Evolutionary conservation across 92 coral and sea anemone species (phyloP).

Genomic region (Phenganax subtilis): DNA sequence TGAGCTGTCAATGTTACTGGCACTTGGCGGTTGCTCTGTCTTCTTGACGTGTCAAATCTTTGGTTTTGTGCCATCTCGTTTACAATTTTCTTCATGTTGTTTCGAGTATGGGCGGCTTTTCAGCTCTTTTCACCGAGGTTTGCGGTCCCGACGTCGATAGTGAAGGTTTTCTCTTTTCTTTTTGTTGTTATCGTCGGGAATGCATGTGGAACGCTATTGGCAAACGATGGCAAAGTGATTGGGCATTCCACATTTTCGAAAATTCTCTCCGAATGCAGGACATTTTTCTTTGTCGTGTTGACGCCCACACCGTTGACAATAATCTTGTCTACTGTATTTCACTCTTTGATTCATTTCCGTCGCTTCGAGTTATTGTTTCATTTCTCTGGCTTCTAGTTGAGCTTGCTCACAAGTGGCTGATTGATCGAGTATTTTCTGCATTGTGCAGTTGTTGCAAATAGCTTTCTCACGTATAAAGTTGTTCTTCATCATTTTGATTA

Average conservation of each 20-base stretch:
- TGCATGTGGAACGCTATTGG: too few species aligned
- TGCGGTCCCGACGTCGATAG: too few species aligned
- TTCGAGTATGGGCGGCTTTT: not conserved
- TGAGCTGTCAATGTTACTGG: too few species aligned
- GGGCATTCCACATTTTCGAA: too few species aligned
- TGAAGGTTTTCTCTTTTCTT: too few species aligned
- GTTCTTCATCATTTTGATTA: slow-evolving; percentile 39
- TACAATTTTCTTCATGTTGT: not conserved
- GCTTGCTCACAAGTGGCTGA: slow-evolving; percentile 38
- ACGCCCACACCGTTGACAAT: not conserved
- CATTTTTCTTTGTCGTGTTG: not conserved
- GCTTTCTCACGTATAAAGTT: slow-evolving; percentile 28
- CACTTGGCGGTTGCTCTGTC: too few species aligned
- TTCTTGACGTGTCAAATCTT: not conserved
- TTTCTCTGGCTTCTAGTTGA: slow-evolving; percentile 24
- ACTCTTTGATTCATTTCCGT: not conserved
- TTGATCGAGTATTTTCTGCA: slow-evolving; percentile 34
- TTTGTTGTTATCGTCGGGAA: too few species aligned
- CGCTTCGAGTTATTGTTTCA: slow-evolving; percentile 28
- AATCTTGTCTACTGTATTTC: not conserved
- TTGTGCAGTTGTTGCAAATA: slow-evolving; percentile 22
- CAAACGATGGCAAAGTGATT: too few species aligned
- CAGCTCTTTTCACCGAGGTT: too few species aligned
- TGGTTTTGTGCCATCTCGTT: not conserved
- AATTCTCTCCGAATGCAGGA: too few species aligned